A percentile compares a stretch with the other conserved stretches of the same genome.
Conservation (phyloP, 2,797 vertebrate genomes). For the Mormyrops boulengeri region DNA sequence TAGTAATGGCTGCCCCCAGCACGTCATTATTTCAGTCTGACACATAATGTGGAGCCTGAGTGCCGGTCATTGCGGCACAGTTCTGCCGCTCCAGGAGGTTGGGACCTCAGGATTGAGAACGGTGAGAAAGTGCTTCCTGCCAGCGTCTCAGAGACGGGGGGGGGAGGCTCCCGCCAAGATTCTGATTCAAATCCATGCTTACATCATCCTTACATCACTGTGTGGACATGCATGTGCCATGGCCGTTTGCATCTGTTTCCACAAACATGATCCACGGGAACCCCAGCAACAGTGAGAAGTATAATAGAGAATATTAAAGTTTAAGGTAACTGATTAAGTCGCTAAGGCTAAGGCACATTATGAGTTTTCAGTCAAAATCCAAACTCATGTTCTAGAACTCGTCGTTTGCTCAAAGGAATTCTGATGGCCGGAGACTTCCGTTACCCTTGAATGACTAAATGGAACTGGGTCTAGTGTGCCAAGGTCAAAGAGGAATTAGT, state of each 20-base stretch:
- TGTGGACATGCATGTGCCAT: not conserved
- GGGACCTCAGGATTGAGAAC: not conserved
- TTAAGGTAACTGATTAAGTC: not conserved
- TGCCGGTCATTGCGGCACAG: not conserved
- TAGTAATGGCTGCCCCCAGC: not conserved
- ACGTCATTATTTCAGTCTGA: constrained; percentile 13
- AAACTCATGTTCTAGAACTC: not conserved
- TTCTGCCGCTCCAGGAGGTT: not conserved
- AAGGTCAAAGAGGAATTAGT: not conserved
- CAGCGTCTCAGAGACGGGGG: not conserved
- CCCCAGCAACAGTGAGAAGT: not conserved
- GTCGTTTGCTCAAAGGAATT: not conserved
- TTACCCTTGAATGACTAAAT: not conserved
- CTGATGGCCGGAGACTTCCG: not conserved
- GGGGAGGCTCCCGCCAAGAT: not conserved
- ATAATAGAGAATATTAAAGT: not conserved
- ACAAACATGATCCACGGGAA: not conserved
- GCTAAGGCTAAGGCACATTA: too few relatives aligned
- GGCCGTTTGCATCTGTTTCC: not conserved
- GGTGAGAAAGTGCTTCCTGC: not conserved
- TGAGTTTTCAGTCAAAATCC: not conserved
- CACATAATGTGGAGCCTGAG: not conserved
- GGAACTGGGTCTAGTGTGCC: not conserved
- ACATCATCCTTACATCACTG: not conserved
- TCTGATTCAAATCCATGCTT: not conserved